Evolutionary conservation across 1,140 invertebrate species (phyloP).

Genomic region (Asbolus verrucosus): DNA sequence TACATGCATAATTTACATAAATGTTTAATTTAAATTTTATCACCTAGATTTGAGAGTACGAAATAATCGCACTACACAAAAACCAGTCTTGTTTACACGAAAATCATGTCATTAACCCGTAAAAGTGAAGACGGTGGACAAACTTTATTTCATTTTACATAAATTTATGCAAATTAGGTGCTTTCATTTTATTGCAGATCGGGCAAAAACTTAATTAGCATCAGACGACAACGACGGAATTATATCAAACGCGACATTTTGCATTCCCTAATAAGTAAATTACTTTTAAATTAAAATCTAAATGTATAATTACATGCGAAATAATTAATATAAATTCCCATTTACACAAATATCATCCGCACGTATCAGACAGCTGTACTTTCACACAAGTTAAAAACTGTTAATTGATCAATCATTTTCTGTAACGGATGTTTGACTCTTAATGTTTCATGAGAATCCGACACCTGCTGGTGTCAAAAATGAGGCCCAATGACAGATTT

Average conservation of each 20-base stretch:
- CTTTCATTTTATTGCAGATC: too few species aligned
- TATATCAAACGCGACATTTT: too few species aligned
- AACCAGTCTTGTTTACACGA: slow-evolving; percentile 46
- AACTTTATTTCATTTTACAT: slow-evolving; percentile 39
- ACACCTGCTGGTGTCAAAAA: slow-evolving; percentile 51
- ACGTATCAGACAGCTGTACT: not conserved
- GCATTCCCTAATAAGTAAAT: too few species aligned
- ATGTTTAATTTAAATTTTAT: slow-evolving; percentile 54
- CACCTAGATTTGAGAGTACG: slow-evolving; percentile 48
- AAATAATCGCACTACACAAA: slow-evolving; percentile 48
- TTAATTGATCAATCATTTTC: slow-evolving; percentile 49
- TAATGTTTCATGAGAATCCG: slow-evolving; percentile 46
- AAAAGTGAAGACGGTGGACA: slow-evolving; percentile 37
- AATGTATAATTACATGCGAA: too few species aligned
- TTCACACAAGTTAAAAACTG: slow-evolving; percentile 9
- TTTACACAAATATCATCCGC: not conserved
- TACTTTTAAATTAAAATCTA: too few species aligned
- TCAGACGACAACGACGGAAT: too few species aligned
- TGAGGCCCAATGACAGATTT: slow-evolving; percentile 47
- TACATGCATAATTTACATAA: slow-evolving; percentile 51
- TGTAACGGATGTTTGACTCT: slow-evolving; percentile 51
- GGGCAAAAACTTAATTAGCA: too few species aligned
- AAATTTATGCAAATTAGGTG: slow-evolving; percentile 14
- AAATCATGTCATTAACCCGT: slow-evolving; percentile 48
- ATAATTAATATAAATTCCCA: too few species aligned